Percentiles rank a stretch among this genome's conserved stretches.
phyloP scores from a whole-genome alignment of 2,888 invertebrate species.

The Aphelenchoides bicaudatus region DNA sequence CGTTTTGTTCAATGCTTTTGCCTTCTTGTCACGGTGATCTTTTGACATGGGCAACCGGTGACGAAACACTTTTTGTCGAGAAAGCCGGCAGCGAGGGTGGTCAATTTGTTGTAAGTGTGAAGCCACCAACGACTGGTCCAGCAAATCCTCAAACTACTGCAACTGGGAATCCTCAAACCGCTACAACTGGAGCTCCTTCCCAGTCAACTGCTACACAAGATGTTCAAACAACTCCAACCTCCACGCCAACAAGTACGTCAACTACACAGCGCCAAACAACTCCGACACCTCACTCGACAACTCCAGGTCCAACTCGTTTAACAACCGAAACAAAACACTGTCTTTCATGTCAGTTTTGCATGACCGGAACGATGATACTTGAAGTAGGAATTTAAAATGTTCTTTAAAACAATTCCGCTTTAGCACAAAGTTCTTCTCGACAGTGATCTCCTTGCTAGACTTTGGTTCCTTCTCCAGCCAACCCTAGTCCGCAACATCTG shows the following conservation, averaged over 20 bases:
- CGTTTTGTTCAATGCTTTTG: slow-evolving; percentile 8
- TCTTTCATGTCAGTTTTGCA: slow-evolving; percentile 11
- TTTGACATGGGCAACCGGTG: no score
- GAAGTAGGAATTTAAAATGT: neutral
- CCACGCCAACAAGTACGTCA: no score
- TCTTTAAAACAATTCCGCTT: neutral
- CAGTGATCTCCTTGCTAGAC: neutral
- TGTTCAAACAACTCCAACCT: no score
- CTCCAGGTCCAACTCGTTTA: no score
- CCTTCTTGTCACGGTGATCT: neutral
- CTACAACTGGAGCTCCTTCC: neutral
- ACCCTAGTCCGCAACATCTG: slow-evolving; percentile 8
- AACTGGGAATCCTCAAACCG: neutral
- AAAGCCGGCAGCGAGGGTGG: no score
- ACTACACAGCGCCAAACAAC: no score
- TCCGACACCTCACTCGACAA: no score
- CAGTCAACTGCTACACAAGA: neutral
- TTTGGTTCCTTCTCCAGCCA: neutral
- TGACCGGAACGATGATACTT: slow-evolving; percentile 1
- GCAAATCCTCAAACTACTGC: no score
- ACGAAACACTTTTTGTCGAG: no score
- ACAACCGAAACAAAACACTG: no score
- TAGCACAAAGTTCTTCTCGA: slow-evolving; percentile 16
- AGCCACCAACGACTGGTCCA: no score
- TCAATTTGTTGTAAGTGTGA: no score